Evolutionary conservation across 2,113 vertebrate genomes (phyloP), one percentile per base, ranked within the genome.

Genomic region (Datnioides undecimradiatus): DNA sequence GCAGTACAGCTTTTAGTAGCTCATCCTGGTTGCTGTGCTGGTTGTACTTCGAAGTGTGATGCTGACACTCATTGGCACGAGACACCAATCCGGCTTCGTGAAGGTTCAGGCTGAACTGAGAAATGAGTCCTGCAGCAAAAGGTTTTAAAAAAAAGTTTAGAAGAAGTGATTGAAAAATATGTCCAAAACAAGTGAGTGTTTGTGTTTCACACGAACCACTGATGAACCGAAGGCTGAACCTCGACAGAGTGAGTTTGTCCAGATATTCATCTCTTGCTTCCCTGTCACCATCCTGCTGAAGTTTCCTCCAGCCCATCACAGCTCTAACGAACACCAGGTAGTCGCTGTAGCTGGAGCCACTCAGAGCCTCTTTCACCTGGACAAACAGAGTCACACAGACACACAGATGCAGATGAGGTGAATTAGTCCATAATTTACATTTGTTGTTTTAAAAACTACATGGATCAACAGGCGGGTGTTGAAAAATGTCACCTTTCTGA

Each of bases 61-160:
- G 90, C 49, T 95, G 95, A 76, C 98, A 97, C 31, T 96, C 95
- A 0, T 82, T 92, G 0, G 95, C 89, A 8, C 88, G 92, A 0
- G 95, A 85, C 87, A 98, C 97, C 80, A 99, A 82, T 76, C 93
- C 85, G 0, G 98, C 96, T 8, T 99, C 97, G 0, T 91, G 91
- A 72, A 99, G 95, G 86, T 99, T 98, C 43, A 97, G 95, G 0
- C 97, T 96, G 92, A 99, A 99, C 94, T 99, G 98, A 83, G 96
- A 95, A 72, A 97, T 95, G 45, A 99, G 96, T 73, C 98, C 98
- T 99, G 87, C 0, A 45, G 16, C 8, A 40, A 34, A 8, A 4
- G 2, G n/a, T n/a, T n/a, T n/a, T 5, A 27, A 51, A 38, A 7
- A 38, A 8, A 16, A 17, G 8, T 12, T n/a, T n/a, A 34, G 5